phyloP scores from a whole-genome alignment of 2,797 vertebrate genomes.

The Phalloptychus januarius region DNA sequence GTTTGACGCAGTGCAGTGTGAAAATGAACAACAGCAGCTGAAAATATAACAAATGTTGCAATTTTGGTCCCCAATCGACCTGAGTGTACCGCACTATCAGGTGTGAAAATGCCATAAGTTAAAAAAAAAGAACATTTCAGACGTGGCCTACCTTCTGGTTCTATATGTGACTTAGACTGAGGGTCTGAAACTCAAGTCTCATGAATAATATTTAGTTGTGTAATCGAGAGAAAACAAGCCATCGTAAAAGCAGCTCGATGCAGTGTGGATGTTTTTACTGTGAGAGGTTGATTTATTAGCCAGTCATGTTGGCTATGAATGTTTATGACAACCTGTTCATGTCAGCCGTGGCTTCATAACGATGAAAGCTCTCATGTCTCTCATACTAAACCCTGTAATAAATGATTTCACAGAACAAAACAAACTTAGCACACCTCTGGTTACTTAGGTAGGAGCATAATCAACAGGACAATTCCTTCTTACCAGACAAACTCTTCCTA shows the following conservation, averaged over 20 bases:
- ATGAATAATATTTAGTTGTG: neutral
- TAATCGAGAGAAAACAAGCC: neutral
- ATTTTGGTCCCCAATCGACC: too few relatives aligned
- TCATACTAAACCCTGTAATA: neutral
- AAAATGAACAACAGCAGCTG: too few relatives aligned
- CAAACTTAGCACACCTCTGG: neutral
- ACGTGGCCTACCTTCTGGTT: too few relatives aligned
- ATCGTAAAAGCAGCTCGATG: neutral
- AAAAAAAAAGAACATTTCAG: too few relatives aligned
- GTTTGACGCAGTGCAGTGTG: too few relatives aligned
- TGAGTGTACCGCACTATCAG: too few relatives aligned
- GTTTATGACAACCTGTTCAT: neutral
- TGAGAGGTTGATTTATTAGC: neutral
- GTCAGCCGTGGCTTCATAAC: neutral
- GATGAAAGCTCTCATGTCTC: neutral
- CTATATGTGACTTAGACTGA: neutral
- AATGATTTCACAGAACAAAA: neutral
- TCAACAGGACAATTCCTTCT: neutral
- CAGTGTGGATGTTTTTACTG: neutral
- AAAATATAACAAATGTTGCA: too few relatives aligned
- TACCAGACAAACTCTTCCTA: neutral
- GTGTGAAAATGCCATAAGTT: too few relatives aligned
- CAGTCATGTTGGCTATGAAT: neutral
- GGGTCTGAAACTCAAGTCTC: neutral
- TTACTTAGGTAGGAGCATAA: neutral